These are phyloP conservation scores for Teleogryllus occipitalis DNA, from an alignment of 1,140 invertebrate genomes.

Conservation along the genomic window DNA sequence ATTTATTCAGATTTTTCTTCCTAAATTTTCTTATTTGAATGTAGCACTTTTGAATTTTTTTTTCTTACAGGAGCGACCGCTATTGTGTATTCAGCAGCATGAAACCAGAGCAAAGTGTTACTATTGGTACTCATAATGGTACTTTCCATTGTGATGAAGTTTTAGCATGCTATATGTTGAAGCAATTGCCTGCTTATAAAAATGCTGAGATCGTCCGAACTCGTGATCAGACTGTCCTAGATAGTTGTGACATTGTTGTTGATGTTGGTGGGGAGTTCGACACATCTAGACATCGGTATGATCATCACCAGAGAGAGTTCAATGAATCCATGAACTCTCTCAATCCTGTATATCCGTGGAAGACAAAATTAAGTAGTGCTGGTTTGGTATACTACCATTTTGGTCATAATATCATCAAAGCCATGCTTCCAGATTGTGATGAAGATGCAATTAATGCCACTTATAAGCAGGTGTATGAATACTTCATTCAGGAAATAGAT, in stretches of 20 bases:
- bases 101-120: constrained; percentile 27
- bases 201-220: constrained; percentile 75
- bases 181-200: constrained; percentile 67
- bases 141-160: constrained; percentile 95
- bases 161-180: constrained; percentile 85
- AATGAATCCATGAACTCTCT: constrained; percentile 51
- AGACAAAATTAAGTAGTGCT: constrained; percentile 83
- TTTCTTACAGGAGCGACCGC: too few species aligned
- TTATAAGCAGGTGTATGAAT: constrained; percentile 81
- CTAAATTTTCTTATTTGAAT: too few species aligned
- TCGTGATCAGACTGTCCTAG: constrained; percentile 54
- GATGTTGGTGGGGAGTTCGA: constrained; percentile 93
- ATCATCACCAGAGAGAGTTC: constrained; percentile 87
- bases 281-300: constrained; percentile 66
- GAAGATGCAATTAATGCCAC: constrained; percentile 44
- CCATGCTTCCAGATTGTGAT: constrained; percentile 41
- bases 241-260: constrained; percentile 87
- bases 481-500: constrained; percentile 90
- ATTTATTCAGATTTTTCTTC: too few species aligned
- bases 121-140: constrained; percentile 72
- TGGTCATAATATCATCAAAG: constrained; percentile 69
- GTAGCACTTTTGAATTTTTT: too few species aligned
- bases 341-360: constrained; percentile 42
- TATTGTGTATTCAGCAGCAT: background rate
- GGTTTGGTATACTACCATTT: constrained; percentile 90